These are phyloP conservation scores for Hipposideros larvatus DNA, from an alignment of 2,797 vertebrate species.

Conservation along the genomic window DNA sequence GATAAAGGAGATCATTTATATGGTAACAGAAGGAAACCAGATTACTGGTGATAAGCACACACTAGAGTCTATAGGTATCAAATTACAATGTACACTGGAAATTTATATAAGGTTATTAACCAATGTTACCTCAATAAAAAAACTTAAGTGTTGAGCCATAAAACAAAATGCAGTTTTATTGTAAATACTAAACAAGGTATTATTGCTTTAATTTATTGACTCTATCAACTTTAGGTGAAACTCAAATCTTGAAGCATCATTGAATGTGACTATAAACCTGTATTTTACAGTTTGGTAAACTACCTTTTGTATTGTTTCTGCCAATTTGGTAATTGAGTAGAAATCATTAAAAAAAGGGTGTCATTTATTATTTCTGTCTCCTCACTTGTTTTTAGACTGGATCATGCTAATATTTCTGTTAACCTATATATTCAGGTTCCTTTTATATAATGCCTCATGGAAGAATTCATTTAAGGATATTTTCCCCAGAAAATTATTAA, in stretches of 20 bases:
- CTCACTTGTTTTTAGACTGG: not conserved
- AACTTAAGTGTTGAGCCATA: not conserved
- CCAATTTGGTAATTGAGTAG: not conserved
- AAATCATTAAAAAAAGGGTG: not conserved
- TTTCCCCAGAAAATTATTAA: constrained; percentile 54
- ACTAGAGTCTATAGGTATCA: not conserved
- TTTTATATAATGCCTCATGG: not conserved
- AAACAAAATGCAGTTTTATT: constrained; percentile 22
- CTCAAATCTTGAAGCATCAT: not conserved
- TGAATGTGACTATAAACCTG: not conserved
- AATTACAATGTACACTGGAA: not conserved
- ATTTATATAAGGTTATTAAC: not conserved
- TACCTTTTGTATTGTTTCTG: not conserved
- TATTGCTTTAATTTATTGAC: not conserved
- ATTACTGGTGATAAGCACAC: not conserved
- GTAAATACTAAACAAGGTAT: not conserved
- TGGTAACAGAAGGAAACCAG: not conserved
- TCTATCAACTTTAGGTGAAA: not conserved
- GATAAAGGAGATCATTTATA: not conserved
- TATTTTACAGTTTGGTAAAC: not conserved
- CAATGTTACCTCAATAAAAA: not conserved
- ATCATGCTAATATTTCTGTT: not conserved
- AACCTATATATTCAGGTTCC: not conserved
- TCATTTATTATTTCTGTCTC: constrained; percentile 4
- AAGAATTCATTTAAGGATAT: constrained; percentile 34